Evolutionary conservation across 2,888 invertebrate genomes (phyloP), one percentile per base, ranked within the genome.

Genomic region (Mesoligia furuncula): DNA sequence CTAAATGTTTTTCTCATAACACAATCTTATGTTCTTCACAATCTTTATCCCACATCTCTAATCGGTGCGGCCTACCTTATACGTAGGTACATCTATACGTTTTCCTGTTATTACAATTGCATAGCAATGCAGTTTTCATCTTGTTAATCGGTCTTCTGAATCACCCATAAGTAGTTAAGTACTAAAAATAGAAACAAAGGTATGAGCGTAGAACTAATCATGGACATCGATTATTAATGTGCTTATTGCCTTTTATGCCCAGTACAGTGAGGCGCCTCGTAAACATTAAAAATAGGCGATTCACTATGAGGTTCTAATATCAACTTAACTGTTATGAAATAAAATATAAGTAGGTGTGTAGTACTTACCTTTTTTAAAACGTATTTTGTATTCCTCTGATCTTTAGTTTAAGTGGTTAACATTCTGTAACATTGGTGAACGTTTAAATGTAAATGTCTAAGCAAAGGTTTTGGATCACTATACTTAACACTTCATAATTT

Each of bases 101-200:
- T 87, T 87, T 77, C 83, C 87, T 87, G 77, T 61, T 78, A 73
- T 64, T 39, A 57, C 57, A 72, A 85, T 39, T 76, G 66, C 75
- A 79, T 74, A 80, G 62, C 39, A 65, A 74, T 79, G 71, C 66
- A 77, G 31, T 82, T 82, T 75, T 69, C 73, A 85, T 82, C 69
- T 79, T 61, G 20, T 61, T 73, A 75, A 73, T 81, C 73, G 39
- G 65, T 77, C 39, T 67, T 61, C 57, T 78, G 64, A 86, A 66
- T 80, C 62, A 80, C 68, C 45, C 45, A 48, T 48, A 45, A 57
- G 48, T 70, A 70, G 6, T 71, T 39, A 61, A 17, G 27, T 48
- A 69, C 62, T 79, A 74, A 66, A 67, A 81, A 77, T 73, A 81
- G 54, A 75, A 72, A 51, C 54, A 24, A 31, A 59, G 11, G 20